Evolutionary conservation across 2,888 invertebrate genomes (phyloP), one percentile per base, ranked within the genome.

Genomic region (Sepiola atlantica): DNA sequence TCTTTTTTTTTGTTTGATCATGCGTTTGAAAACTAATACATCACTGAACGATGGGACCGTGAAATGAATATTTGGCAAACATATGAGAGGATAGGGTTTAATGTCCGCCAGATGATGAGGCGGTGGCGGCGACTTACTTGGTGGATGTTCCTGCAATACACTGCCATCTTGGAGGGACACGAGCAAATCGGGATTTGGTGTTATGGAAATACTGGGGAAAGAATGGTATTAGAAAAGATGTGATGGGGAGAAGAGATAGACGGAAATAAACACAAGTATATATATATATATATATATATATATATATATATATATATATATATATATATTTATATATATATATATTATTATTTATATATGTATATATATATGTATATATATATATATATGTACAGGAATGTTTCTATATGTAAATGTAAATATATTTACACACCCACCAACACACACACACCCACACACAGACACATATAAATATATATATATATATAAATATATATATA

Each of bases 21-120:
- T n/a, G 77, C 77, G 77, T 77, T 32, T 77, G 77, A 77, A 77
- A 77, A 77, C 77, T 77, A 77, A 77, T 77, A 77, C 77, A 77
- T 77, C 77, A 77, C n/a, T 77, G 77, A 77, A 32, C n/a, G 77
- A 77, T n/a, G 77, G 77, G 77, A 77, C n/a, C 77, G 77, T 77
- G 77, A 77, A 77, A 77, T 77, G 77, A 77, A 77, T 77, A 77
- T 77, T 77, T 77, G 77, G 77, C n/a, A 32, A 77, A 77, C 77
- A 77, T 77, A 77, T 77, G 77, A 77, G 77, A 77, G 77, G n/a
- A n/a, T 16, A 32, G n/a, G 77, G 8, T 77, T 77, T 77, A n/a
- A 77, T 77, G 77, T 20, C n/a, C 77, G 77, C 16, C 77, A 16
- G 77, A 77, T n/a, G 77, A 77, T 24, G 61, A 61, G 61, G 77